A percentile compares a stretch with the other conserved stretches of the same genome.
phyloP scores from a whole-genome alignment of 1,140 invertebrate genomes.

The Battus philenor region DNA sequence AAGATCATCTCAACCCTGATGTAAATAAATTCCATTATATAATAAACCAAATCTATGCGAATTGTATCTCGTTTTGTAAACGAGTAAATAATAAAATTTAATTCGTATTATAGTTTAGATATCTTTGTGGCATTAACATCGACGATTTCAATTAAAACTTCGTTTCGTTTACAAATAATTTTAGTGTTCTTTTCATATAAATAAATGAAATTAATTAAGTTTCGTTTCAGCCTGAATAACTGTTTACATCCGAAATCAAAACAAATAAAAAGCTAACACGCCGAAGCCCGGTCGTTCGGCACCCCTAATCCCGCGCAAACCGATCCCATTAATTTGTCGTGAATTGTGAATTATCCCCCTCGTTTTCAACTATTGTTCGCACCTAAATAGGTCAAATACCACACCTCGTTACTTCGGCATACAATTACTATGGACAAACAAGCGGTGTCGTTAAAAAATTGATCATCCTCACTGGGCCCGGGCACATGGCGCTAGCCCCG shows the following conservation, averaged over 20 bases:
- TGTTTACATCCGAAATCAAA: conserved; percentile 8
- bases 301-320: conserved; percentile 4
- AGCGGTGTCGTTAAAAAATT: conserved; percentile 36
- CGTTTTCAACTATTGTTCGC: conserved; percentile 8
- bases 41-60: conserved; percentile 5
- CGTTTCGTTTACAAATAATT: background rate
- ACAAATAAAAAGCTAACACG: conserved; percentile 3
- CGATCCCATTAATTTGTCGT: no score
- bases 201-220: background rate
- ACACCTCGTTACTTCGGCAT: conserved; percentile 26
- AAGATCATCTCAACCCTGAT: no score
- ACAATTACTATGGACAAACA: conserved; percentile 23
- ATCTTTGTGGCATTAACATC: background rate
- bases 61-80: conserved; percentile 5
- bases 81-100: conserved; percentile 1
- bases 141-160: background rate
- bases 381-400: conserved; percentile 33
- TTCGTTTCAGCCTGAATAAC: background rate
- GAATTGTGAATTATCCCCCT: no score
- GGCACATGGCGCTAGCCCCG: conserved; percentile 47
- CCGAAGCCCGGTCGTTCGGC: conserved; percentile 3
- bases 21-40: no score
- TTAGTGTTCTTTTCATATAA: background rate
- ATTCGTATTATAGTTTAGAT: background rate
- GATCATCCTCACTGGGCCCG: conserved; percentile 37